Evolutionary conservation across 2,888 invertebrate genomes (phyloP).

Genomic region (Phania funesta): DNA sequence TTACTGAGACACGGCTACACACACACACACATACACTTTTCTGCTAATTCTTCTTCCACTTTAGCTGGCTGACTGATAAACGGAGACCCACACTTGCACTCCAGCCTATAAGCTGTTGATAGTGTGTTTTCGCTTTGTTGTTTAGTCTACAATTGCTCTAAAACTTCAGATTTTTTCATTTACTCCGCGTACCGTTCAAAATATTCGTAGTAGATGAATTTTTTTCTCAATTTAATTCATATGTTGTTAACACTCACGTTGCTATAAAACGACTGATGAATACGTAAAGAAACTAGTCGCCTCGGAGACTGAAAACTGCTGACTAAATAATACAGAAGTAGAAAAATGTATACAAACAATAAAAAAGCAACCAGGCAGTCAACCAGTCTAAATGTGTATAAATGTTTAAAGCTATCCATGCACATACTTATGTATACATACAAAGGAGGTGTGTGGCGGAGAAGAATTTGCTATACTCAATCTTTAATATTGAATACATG

Average conservation of each 20-base stretch:
- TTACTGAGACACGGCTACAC: too few relatives aligned
- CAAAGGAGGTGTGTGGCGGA: slow-evolving; percentile 41
- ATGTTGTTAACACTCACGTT: slow-evolving; percentile 61
- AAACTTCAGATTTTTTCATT: slow-evolving; percentile 23
- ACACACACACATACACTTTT: slow-evolving; percentile 1
- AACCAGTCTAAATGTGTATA: slow-evolving; percentile 60
- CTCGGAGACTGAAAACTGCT: slow-evolving; percentile 51
- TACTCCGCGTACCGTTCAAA: slow-evolving; percentile 36
- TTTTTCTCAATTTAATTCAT: slow-evolving; percentile 17
- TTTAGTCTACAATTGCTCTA: slow-evolving; percentile 35
- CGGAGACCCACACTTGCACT: slow-evolving; percentile 14
- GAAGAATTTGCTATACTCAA: slow-evolving; percentile 19
- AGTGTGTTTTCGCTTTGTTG: slow-evolving; percentile 20
- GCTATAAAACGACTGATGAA: slow-evolving; percentile 60
- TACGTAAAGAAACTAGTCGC: slow-evolving; percentile 43
- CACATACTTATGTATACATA: neutral
- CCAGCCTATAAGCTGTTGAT: slow-evolving; percentile 27
- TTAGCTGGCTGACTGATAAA: slow-evolving; percentile 28
- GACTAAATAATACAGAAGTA: slow-evolving; percentile 30
- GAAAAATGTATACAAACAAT: slow-evolving; percentile 21
- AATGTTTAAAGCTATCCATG: neutral
- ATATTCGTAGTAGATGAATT: slow-evolving; percentile 19
- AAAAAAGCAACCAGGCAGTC: slow-evolving; percentile 51
- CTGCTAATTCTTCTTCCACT: slow-evolving; percentile 44
- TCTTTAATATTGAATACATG: neutral